Base-by-base conservation (phyloP, 2,888 invertebrate species). In the Ichneumon xanthorius region DNA sequence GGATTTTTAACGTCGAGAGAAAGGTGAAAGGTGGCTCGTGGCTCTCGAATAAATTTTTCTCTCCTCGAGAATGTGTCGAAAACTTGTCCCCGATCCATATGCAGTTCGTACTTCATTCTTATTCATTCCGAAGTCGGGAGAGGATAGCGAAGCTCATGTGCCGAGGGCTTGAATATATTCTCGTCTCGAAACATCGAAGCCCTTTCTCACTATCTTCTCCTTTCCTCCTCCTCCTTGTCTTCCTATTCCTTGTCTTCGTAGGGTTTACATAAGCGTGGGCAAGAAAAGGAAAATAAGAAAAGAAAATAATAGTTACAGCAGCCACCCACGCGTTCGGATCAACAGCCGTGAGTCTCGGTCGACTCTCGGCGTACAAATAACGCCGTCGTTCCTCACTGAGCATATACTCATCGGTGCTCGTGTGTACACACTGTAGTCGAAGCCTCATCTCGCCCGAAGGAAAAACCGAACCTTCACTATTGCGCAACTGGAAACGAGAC, bases 261-360 rank as follows among this genome's bases (percentile, higher is more conserved):
- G 40, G 30, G 61, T 63, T 40, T 55, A 68, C 50, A 80, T 22
- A 55, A 75, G 76, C 55, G 73, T 78, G 53, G 65, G 81, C 30
- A 67, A 72, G 50, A 63, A 75, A 63, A 53, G 33, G 16, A 50
- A 72, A 67, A 77, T 77, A 72, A 33, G 30, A 67, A 65, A 55
- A 1, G 26, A 67, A 67, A 84, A 71, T 76, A 65, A 80, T 71
- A 68, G 70, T 40, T 37, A 53, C 45, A 55, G 55, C 22, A 33
- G 33, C 79, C 75, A 71, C 80, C 83, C 79, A 84, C 83, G 80
- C 80, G 79, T 61, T 58, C 22, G 71, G 70, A 80, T 84, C 83
- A 76, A 80, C 79, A 68, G 48, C 58, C 37, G 65, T 50, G 73
- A 63, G 48, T 63, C 75, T 63, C 63, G 63, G 61, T 16, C 70